phyloP scores from a whole-genome alignment of 2,888 invertebrate genomes.

The Eilema sororculum region DNA sequence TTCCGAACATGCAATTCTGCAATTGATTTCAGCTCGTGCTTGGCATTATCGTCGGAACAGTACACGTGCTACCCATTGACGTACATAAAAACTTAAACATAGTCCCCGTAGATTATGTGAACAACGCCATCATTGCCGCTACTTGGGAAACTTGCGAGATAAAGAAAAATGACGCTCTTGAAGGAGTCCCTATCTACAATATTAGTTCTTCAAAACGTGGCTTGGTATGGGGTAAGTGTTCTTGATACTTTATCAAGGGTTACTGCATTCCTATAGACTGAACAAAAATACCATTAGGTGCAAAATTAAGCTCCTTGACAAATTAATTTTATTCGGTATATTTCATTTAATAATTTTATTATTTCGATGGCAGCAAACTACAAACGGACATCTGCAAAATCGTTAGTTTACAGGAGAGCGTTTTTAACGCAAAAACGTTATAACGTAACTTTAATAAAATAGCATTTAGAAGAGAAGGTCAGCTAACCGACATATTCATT shows the following conservation, averaged over 20 bases:
- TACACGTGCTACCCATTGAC: neutral
- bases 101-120: conserved; percentile 3
- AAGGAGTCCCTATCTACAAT: neutral
- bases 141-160: neutral
- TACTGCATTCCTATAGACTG: no score
- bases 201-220: neutral
- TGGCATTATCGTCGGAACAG: neutral
- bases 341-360: no score
- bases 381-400: no score
- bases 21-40: neutral
- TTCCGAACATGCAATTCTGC: neutral
- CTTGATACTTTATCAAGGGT: neutral
- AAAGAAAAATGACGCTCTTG: neutral
- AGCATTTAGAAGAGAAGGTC: no score
- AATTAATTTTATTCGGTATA: no score
- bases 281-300: no score
- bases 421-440: no score
- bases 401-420: no score
- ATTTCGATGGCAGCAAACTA: no score
- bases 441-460: no score
- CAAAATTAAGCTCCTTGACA: no score
- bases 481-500: no score
- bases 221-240: conserved; percentile 88
- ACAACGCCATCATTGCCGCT: neutral
- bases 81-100: neutral